Conservation (phyloP, 1,140 invertebrate species). For the Sinella curviseta region DNA sequence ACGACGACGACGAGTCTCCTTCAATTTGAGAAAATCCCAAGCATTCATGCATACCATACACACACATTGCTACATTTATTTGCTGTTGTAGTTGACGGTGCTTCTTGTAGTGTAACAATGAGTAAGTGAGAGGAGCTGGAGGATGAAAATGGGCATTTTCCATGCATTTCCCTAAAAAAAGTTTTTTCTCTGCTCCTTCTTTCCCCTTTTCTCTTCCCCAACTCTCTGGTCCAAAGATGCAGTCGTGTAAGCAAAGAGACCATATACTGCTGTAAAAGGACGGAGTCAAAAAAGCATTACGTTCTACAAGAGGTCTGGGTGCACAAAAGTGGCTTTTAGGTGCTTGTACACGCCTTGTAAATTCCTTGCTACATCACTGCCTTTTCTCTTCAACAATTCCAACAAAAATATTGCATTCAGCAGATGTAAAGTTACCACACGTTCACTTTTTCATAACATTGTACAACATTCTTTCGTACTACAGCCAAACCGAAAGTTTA, state of each 20-base stretch:
- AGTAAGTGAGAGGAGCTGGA: conserved; percentile 13
- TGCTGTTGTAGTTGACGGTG: neutral
- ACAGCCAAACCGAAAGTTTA: too few species aligned
- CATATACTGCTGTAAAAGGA: neutral
- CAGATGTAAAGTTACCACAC: too few species aligned
- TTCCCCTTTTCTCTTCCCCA: neutral
- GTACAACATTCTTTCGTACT: too few species aligned
- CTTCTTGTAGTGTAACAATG: neutral
- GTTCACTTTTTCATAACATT: too few species aligned
- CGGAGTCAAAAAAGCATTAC: neutral
- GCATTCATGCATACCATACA: conserved; percentile 14
- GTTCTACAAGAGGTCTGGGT: conserved; percentile 3
- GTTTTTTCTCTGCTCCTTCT: neutral
- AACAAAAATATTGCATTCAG: too few species aligned
- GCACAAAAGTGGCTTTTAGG: neutral
- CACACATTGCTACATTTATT: conserved; percentile 5
- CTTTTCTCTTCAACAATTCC: too few species aligned
- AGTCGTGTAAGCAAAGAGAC: neutral
- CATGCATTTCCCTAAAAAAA: neutral
- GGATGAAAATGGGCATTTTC: conserved; percentile 25
- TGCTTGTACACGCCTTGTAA: conserved; percentile 10
- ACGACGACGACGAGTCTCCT: neutral
- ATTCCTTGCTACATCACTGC: neutral
- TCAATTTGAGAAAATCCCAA: neutral
- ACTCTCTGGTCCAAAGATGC: neutral